Evolutionary conservation across 2,888 invertebrate genomes (phyloP), one percentile per base, ranked within the genome.

Genomic region (Orgyia antiqua): DNA sequence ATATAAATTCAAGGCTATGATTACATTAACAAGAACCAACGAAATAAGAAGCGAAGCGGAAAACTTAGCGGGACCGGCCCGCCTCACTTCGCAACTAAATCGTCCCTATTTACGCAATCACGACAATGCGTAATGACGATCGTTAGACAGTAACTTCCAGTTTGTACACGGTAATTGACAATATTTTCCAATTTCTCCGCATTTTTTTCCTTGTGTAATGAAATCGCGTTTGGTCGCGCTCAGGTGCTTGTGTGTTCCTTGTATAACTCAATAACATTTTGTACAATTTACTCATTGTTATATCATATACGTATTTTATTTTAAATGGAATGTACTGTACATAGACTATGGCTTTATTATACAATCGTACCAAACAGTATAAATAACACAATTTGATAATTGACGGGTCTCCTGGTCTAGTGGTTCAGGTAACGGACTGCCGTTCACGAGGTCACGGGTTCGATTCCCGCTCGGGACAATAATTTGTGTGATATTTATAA

Each of bases 131-230:
- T 84, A 84, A 84, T 83, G 78, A 77, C 69, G 62, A 77, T 78
- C 68, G 72, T 79, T 76, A 78, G 70, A 65, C 70, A 68, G 6
- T 4, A 15, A 64, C 60, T 64, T 54, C 56, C 46, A 58, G 63
- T 69, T 65, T 68, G 70, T 70, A 66, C 65, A 64, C 63, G 58
- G 79, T 83, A 83, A 84, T 86, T 84, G 83, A 75, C 76, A 80
- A 84, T 78, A 82, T 82, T 83, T 83, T 82, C 68, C 82, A 80
- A 82, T 83, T 82, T 83, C 79, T 72, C 65, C 51, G 58, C 62
- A 46, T 59, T 68, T 71, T 75, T 64, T 66, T 45, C 32, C 54
- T 56, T 60, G 61, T 56, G 53, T 76, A 80, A 82, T 79, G 70
- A 77, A 82, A 74, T 73, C 65, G 71, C 62, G 51, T 46, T 66